phyloP scores from a whole-genome alignment of 2,888 invertebrate genomes.

The Drosophila austrosaltans region DNA sequence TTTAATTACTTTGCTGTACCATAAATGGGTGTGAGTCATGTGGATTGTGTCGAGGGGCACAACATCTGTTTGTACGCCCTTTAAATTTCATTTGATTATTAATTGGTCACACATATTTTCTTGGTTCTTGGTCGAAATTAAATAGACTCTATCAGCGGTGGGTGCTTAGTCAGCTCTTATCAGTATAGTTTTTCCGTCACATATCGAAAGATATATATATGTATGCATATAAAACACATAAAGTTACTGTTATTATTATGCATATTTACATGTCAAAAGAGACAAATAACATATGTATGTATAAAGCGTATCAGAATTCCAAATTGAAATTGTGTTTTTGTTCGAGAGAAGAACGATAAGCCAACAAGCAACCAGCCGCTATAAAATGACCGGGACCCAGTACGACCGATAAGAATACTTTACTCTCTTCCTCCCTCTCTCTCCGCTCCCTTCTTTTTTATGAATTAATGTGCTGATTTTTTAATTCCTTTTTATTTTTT shows the following conservation, averaged over 20 bases:
- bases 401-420: constrained; percentile 1
- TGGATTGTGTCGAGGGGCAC: constrained; percentile 5
- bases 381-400: not conserved
- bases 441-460: not conserved
- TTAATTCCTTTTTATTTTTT: constrained; percentile 6
- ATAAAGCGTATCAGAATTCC: not conserved
- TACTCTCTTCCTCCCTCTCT: not conserved
- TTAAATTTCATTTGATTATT: constrained; percentile 32
- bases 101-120: constrained; percentile 25
- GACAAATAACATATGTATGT: not conserved
- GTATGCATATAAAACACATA: not conserved
- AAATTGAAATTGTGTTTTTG: constrained; percentile 15
- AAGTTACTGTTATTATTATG: not conserved
- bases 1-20: not conserved
- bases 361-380: not conserved
- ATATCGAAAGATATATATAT: not conserved
- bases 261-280: not conserved
- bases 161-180: not conserved
- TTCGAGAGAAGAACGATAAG: constrained; percentile 7
- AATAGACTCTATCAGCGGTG: constrained; percentile 4
- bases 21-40: constrained; percentile 25
- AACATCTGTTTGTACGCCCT: constrained; percentile 51
- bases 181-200: not conserved
- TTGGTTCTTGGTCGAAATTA: not conserved
- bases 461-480: not conserved